phyloP scores from a whole-genome alignment of 2,113 vertebrate genomes.

The Oxyura jamaicensis region DNA sequence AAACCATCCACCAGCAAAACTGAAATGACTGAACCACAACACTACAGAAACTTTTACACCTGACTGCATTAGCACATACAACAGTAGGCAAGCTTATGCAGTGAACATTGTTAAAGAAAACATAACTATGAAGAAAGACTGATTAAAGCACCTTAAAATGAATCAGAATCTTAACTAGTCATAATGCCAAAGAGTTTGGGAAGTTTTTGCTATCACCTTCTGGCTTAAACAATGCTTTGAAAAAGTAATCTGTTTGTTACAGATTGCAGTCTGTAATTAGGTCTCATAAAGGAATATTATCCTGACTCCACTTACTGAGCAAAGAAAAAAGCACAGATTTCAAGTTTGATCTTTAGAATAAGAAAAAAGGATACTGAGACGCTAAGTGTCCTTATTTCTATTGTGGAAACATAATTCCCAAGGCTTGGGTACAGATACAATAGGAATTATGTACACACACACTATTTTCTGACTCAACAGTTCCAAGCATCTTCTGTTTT shows the following conservation, averaged over 20 bases:
- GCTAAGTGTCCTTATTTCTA: background rate
- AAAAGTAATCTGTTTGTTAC: fast-evolving
- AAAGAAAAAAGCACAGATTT: background rate
- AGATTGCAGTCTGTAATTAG: background rate
- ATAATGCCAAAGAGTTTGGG: background rate
- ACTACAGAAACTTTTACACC: background rate
- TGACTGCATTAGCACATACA: too few relatives aligned
- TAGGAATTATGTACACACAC: background rate
- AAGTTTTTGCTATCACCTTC: background rate
- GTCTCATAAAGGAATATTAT: background rate
- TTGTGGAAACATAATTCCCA: background rate
- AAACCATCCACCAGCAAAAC: background rate
- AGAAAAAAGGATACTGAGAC: background rate
- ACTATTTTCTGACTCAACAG: background rate
- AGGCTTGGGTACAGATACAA: background rate
- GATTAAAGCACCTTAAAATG: background rate
- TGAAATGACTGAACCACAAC: fast-evolving
- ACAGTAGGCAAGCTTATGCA: fast-evolving
- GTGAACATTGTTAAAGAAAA: background rate
- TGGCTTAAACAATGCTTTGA: background rate
- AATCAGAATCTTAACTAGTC: background rate
- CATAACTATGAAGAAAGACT: background rate
- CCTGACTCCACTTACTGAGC: background rate
- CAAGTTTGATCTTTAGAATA: background rate
- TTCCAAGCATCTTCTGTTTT: background rate